Conservation (phyloP, 2,888 invertebrate species). For the Iphiclides podalirius region DNA sequence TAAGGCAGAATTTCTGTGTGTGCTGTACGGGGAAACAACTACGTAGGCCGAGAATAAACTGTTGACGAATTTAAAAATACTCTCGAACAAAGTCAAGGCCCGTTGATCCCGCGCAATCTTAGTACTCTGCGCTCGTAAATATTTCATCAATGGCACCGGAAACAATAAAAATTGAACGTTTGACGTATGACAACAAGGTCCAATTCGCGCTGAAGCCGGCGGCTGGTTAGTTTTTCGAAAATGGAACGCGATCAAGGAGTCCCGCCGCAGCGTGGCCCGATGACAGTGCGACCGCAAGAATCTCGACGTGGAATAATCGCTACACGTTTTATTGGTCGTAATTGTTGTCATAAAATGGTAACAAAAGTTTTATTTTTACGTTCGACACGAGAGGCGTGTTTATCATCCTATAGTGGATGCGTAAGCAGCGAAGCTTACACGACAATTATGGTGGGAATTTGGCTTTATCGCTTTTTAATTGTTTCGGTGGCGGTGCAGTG, state of each 20-base stretch:
- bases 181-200: conserved; percentile 41
- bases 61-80: conserved; percentile 53
- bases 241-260: conserved; percentile 38
- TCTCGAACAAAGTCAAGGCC: conserved; percentile 58
- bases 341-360: conserved; percentile 79
- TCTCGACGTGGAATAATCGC: conserved; percentile 73
- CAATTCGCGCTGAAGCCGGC: conserved; percentile 36
- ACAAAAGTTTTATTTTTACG: conserved; percentile 76
- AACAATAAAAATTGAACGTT: conserved; percentile 41
- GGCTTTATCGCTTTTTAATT: conserved; percentile 69
- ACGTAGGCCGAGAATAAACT: conserved; percentile 25
- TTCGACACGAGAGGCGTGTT: conserved; percentile 72
- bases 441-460: conserved; percentile 67
- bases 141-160: conserved; percentile 31
- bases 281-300: conserved; percentile 73
- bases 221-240: conserved; percentile 31
- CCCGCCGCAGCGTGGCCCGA: conserved; percentile 51
- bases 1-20: too few species aligned
- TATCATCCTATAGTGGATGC: conserved; percentile 62
- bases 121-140: conserved; percentile 36
- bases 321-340: conserved; percentile 78
- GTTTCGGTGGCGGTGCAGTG: conserved; percentile 37
- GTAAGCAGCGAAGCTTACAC: conserved; percentile 57
- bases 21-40: neutral
- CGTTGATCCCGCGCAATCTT: conserved; percentile 33